Base-by-base conservation (phyloP, 2,888 invertebrate genomes). In the Andrena haemorrhoa region DNA sequence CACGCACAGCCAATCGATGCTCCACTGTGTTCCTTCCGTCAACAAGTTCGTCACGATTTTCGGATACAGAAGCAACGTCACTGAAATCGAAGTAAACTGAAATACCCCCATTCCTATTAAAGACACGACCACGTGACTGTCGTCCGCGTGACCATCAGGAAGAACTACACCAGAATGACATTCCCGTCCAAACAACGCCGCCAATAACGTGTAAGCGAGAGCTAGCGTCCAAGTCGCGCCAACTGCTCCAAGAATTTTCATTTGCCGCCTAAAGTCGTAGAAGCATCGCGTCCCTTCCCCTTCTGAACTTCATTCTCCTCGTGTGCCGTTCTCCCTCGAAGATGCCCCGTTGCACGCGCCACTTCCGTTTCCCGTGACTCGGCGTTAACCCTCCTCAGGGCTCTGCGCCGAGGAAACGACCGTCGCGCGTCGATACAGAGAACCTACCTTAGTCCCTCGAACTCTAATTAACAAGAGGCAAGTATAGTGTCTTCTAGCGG, bases 181-280 rank as follows among this genome's bases (percentile, higher is more conserved):
- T 2, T 47, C 75, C 49, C 41, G 68, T 81, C 73, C 16, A 41
- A 41, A 41, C 41, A 41, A 74, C 71, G 74, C 73, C 61, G 49
- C 56, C 76, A 60, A 79, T 53, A 61, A 70, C 72, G 35, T 29
- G 75, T 16, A 56, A 66, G 64, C 8, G 56, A 20, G 56, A 69
- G 65, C 49, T 16, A 69, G 68, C 51, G 70, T 20, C 60, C 68
- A 29, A 75, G 66, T 79, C 79, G 71, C 61, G 71, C 71, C n/a
- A 82, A 83, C 71, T 75, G 64, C 49, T 77, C 83, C 20, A 83
- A 83, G 83, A 83, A 83, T 83, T 83, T 78, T 83, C 83, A 83
- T 83, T 82, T 83, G 74, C 71, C 56, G 70, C 56, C 63, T 26
- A 66, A 75, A 75, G 75, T 75, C 82, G 75, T 78, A 68, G 75